Conservation (phyloP, 2,113 vertebrate species). For the Engraulis encrasicolus region DNA sequence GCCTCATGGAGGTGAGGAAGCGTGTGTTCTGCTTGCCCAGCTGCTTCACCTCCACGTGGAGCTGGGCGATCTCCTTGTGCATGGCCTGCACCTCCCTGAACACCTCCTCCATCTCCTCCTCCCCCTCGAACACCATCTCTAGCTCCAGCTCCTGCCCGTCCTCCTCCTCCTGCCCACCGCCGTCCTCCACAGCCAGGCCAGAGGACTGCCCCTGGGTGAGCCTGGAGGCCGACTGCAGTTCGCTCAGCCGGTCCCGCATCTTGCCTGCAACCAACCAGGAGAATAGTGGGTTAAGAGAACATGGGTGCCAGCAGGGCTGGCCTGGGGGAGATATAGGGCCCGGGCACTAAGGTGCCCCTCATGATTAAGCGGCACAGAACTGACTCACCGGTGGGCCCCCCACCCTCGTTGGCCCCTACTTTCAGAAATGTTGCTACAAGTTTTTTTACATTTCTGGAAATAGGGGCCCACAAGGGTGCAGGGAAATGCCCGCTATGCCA, state of each 20-base stretch:
- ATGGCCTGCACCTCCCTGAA: constrained; percentile 84
- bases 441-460: too few relatives aligned
- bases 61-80: constrained; percentile 80
- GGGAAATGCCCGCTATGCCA: too few relatives aligned
- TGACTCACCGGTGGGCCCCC: too few relatives aligned
- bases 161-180: background rate
- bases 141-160: constrained; percentile 59
- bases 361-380: too few relatives aligned
- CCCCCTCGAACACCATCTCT: constrained; percentile 85
- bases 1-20: constrained; percentile 94
- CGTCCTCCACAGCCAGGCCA: background rate
- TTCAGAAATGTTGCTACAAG: too few relatives aligned
- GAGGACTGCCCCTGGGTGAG: constrained; percentile 55
- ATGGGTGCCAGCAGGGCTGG: background rate
- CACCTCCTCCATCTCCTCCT: constrained; percentile 81
- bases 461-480: too few relatives aligned
- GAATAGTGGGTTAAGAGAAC: background rate
- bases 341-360: too few relatives aligned
- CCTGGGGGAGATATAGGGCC: background rate
- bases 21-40: constrained; percentile 90
- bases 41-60: constrained; percentile 84
- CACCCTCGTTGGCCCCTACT: too few relatives aligned
- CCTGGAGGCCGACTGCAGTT: constrained; percentile 73
- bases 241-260: constrained; percentile 90
- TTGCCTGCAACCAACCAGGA: constrained; percentile 63